These are phyloP conservation scores for Spodoptera litura DNA, from an alignment of 1,140 invertebrate species.

Conservation along the genomic window DNA sequence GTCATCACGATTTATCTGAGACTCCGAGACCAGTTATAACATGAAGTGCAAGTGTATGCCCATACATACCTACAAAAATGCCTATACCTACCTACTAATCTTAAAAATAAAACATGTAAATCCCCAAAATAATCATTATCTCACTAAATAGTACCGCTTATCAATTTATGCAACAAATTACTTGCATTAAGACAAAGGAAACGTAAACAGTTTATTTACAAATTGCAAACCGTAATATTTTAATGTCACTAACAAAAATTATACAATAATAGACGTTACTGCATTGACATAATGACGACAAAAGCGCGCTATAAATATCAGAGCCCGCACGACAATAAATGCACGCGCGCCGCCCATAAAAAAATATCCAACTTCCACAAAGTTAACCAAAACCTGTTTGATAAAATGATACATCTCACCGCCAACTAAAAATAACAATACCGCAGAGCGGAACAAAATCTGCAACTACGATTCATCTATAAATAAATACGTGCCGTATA, in stretches of 20 bases:
- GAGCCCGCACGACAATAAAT: not conserved
- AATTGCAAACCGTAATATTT: not conserved
- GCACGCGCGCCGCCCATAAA: conserved; percentile 9
- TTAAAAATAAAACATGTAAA: too few species aligned
- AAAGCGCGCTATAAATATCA: conserved; percentile 21
- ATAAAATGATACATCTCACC: conserved; percentile 1
- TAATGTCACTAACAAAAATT: not conserved
- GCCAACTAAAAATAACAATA: conserved; percentile 16
- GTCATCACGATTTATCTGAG: too few species aligned
- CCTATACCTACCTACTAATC: too few species aligned
- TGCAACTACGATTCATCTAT: not conserved
- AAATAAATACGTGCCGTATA: conserved; percentile 44
- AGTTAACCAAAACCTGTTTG: not conserved
- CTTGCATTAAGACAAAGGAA: not conserved
- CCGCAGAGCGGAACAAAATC: conserved; percentile 1
- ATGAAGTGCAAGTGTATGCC: too few species aligned
- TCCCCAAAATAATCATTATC: too few species aligned
- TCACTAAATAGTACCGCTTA: too few species aligned
- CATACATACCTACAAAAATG: too few species aligned
- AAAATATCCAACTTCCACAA: not conserved
- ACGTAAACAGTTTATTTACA: not conserved
- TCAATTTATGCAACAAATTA: too few species aligned
- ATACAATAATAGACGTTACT: conserved; percentile 25
- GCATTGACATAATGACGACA: conserved; percentile 18
- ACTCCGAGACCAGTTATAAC: too few species aligned